Conservation (phyloP, 2,888 invertebrate species). For the Ophion ventricosus region DNA sequence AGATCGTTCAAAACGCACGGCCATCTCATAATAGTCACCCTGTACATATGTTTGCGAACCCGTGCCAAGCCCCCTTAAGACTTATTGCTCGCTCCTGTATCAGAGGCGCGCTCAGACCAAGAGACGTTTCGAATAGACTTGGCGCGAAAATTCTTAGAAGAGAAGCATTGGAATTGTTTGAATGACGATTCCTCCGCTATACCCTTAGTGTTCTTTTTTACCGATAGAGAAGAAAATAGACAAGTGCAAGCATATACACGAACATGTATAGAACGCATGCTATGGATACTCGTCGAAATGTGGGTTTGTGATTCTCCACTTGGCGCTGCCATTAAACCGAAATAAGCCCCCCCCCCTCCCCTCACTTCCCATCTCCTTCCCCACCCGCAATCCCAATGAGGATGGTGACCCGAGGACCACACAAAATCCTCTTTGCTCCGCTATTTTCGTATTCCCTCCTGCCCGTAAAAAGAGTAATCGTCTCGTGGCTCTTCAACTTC, state of each 20-base stretch:
- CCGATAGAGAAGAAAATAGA: not conserved
- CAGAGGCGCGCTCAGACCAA: constrained; percentile 5
- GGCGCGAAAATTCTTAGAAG: constrained; percentile 60
- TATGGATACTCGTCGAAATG: not conserved
- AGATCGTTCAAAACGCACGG: too few species aligned
- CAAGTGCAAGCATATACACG: not conserved
- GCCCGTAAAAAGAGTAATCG: constrained; percentile 64
- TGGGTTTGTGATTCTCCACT: constrained; percentile 23
- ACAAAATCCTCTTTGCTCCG: constrained; percentile 52
- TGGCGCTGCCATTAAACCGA: constrained; percentile 36
- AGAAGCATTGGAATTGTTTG: constrained; percentile 49
- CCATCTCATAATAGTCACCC: not conserved
- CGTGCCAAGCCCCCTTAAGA: constrained; percentile 49
- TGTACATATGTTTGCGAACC: constrained; percentile 22
- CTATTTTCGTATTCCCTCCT: constrained; percentile 53
- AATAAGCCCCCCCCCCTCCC: constrained; percentile 43
- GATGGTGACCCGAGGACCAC: constrained; percentile 51
- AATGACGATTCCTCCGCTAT: constrained; percentile 47
- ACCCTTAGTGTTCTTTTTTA: constrained; percentile 15
- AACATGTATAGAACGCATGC: not conserved
- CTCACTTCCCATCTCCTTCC: constrained; percentile 2
- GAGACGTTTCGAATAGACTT: constrained; percentile 33
- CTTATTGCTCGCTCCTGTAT: constrained; percentile 26
- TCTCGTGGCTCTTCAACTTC: constrained; percentile 28
- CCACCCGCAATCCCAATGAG: not conserved